These are phyloP conservation scores for Chromis chromis DNA, from an alignment of 2,797 vertebrate genomes.

Conservation along the genomic window DNA sequence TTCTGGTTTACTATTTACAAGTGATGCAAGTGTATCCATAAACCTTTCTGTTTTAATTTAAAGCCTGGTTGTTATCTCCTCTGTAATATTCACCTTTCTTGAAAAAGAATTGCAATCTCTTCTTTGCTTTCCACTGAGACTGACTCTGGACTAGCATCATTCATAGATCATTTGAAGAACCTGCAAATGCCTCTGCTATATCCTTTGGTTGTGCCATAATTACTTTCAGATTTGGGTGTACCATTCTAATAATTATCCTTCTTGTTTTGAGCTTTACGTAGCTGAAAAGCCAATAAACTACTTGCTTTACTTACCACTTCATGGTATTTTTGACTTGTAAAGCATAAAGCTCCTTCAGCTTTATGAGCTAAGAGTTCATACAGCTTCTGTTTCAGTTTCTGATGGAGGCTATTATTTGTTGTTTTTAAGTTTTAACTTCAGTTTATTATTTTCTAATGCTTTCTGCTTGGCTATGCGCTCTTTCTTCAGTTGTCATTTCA, in stretches of 20 bases:
- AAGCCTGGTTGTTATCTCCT: neutral
- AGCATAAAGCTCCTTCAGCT: neutral
- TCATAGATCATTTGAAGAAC: neutral
- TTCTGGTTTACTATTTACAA: constrained; percentile 7
- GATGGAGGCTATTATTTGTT: no score
- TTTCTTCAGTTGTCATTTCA: no score
- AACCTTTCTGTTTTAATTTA: neutral
- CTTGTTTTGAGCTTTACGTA: constrained; percentile 29
- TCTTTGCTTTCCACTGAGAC: neutral
- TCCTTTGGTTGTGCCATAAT: constrained; percentile 30
- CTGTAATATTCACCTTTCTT: neutral
- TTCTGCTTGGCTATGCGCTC: no score
- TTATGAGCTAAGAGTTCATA: neutral
- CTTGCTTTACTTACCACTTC: constrained; percentile 14
- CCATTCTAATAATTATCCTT: constrained; percentile 5
- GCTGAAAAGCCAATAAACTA: constrained; percentile 25
- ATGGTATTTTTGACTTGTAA: neutral
- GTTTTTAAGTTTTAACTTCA: no score
- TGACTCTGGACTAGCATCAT: neutral
- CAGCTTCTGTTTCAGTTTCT: no score
- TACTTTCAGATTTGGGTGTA: constrained; percentile 7
- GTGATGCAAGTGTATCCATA: no score
- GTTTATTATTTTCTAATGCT: no score
- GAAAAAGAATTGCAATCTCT: neutral
- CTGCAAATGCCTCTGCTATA: neutral